A percentile compares a stretch with the other conserved stretches of the same genome.
These are phyloP conservation scores for Cavia porcellus DNA, from an alignment of 2,113 vertebrate species.

Conservation along the genomic window DNA sequence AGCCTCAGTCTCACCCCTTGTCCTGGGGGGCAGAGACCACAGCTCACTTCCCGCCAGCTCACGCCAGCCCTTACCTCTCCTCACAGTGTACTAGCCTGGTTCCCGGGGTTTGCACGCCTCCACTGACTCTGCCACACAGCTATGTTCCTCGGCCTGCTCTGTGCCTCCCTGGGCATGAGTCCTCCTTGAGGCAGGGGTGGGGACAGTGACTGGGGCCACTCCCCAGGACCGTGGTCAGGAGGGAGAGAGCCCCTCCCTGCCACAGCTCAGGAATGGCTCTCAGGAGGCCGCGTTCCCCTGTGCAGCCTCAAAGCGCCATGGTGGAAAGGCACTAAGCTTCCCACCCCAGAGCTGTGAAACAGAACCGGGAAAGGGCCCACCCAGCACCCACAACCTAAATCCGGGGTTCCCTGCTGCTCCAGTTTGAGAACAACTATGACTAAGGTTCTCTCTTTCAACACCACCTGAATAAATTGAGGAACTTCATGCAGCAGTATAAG, in stretches of 20 bases:
- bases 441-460: neutral
- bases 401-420: fast-evolving
- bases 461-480: neutral
- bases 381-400: fast-evolving
- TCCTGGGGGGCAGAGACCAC: neutral
- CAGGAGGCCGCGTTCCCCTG: neutral
- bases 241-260: fast-evolving
- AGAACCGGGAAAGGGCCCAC: neutral
- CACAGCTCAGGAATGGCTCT: neutral
- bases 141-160: neutral
- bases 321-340: no score
- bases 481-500: neutral
- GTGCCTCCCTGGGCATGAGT: neutral
- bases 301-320: neutral
- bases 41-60: neutral
- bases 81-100: neutral
- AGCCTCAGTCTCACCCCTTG: neutral
- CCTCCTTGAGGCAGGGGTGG: neutral
- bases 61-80: fast-evolving
- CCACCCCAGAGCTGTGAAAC: fast-evolving
- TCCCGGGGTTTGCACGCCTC: neutral
- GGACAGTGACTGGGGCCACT: neutral
- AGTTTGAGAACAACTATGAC: neutral
- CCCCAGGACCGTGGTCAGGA: neutral
- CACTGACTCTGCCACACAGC: no score